Evolutionary conservation across 1,140 invertebrate genomes (phyloP).

Genomic region (Cepaea nemoralis): DNA sequence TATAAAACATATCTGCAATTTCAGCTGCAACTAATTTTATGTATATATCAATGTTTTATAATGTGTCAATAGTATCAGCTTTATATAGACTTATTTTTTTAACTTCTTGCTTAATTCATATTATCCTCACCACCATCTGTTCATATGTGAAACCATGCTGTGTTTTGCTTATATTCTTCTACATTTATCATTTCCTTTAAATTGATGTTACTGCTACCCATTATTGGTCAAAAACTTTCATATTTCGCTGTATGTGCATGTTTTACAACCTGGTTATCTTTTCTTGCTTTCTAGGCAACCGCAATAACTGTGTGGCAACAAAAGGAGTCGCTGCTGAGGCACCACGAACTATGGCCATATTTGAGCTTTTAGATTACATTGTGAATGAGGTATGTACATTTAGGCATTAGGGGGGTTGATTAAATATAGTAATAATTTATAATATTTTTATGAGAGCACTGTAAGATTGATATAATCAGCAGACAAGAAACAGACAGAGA

Average conservation of each 20-base stretch:
- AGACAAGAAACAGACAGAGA: not conserved
- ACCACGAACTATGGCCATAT: slow-evolving; percentile 90
- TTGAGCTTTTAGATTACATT: slow-evolving; percentile 98
- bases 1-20: not conserved
- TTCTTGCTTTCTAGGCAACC: slow-evolving; percentile 65
- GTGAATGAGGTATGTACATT: slow-evolving; percentile 85
- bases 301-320: slow-evolving; percentile 66
- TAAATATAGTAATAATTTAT: not conserved
- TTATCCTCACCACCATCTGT: not conserved
- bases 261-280: slow-evolving; percentile 45
- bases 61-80: not conserved
- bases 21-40: slow-evolving; percentile 16
- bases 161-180: slow-evolving; percentile 19
- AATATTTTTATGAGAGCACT: not conserved
- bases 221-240: slow-evolving; percentile 25
- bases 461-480: not conserved
- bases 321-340: slow-evolving; percentile 66
- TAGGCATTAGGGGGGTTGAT: not conserved
- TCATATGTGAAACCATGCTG: slow-evolving; percentile 2
- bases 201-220: slow-evolving; percentile 33
- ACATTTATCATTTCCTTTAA: slow-evolving; percentile 7
- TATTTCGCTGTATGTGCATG: slow-evolving; percentile 39
- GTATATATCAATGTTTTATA: not conserved
- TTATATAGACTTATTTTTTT: not conserved
- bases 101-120: not conserved